phyloP scores from a whole-genome alignment of 2,113 vertebrate genomes.

The Hiodon tergisus region DNA sequence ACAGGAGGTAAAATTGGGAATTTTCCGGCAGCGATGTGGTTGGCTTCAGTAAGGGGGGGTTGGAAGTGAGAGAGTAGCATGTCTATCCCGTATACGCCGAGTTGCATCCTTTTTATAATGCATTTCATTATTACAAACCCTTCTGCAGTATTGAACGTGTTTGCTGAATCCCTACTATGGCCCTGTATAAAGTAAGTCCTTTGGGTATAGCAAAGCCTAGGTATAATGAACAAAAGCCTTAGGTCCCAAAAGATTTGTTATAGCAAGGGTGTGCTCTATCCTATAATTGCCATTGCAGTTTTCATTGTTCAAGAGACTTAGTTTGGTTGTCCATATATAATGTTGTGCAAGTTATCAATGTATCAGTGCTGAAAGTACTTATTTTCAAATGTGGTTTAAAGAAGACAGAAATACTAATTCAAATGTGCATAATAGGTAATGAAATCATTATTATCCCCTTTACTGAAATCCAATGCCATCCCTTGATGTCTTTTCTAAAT shows the following conservation, averaged over 20 bases:
- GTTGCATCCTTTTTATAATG: constrained; percentile 31
- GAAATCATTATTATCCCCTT: not conserved
- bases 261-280: constrained; percentile 18
- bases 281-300: constrained; percentile 26
- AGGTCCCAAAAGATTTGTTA: constrained; percentile 32
- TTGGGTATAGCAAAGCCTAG: constrained; percentile 32
- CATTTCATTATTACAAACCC: constrained; percentile 34
- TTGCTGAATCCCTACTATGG: constrained; percentile 32
- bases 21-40: not conserved
- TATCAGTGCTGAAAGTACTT: constrained; percentile 4
- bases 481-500: not conserved
- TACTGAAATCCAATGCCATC: not conserved
- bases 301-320: constrained; percentile 15
- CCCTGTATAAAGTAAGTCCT: constrained; percentile 25
- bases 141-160: constrained; percentile 33
- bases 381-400: constrained; percentile 1
- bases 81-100: not conserved
- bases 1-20: constrained; percentile 69
- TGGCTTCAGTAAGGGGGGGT: not conserved
- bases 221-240: constrained; percentile 40
- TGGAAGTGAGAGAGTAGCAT: not conserved
- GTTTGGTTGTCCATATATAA: not conserved
- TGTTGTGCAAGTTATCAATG: constrained; percentile 1
- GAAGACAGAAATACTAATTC: not conserved
- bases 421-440: not conserved